Evolutionary conservation across 2,113 vertebrate genomes (phyloP), one percentile per base, ranked within the genome.

Genomic region (Megaceryle maxima): DNA sequence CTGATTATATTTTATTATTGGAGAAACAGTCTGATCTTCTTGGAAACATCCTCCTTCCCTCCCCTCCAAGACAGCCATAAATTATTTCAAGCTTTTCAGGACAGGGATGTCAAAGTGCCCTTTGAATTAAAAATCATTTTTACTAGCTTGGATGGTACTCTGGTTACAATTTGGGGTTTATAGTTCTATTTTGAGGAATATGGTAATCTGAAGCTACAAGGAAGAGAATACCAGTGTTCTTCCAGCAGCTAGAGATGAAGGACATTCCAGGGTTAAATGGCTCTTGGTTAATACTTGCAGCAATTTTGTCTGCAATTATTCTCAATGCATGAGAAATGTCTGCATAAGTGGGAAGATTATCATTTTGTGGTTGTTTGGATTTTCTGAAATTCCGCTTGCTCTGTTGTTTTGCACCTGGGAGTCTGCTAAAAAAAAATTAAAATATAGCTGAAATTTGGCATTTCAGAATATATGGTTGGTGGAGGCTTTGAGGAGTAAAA

Each of bases 181-280:
- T 70, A 83, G 33, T 69, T 96, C 91, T 91, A 89, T 93, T 96
- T 96, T 95, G 92, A 97, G 96, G 63, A 93, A 81, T 82, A 78
- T 29, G 75, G 90, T 92, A 91, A 94, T 81, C 64, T 91, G 86
- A 97, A 95, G 96, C 88, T 88, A 48, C 24, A 89, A 77, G 80
- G 41, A 56, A 87, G 3, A 18, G 80, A 91, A 96, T 85, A 63
- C 80, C 50, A 73, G 72, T 37, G 39, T 87, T 89, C 88, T 90
- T 62, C 60, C 82, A 92, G 93, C 69, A 80, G 80, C 75, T 48
- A 41, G 90, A 77, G 60, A 90, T 63, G 63, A 93, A 88, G 85
- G 20, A 39, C n/a, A 53, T 75, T 83, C 66, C 82, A 68, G 92
- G 67, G 67, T 94, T 93, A 92, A 93, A 92, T 33, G 55, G 72